Percentiles rank a stretch among this genome's conserved stretches.
These are phyloP conservation scores for Bungarus multicinctus DNA, from an alignment of 2,113 vertebrate genomes.

Conservation along the genomic window DNA sequence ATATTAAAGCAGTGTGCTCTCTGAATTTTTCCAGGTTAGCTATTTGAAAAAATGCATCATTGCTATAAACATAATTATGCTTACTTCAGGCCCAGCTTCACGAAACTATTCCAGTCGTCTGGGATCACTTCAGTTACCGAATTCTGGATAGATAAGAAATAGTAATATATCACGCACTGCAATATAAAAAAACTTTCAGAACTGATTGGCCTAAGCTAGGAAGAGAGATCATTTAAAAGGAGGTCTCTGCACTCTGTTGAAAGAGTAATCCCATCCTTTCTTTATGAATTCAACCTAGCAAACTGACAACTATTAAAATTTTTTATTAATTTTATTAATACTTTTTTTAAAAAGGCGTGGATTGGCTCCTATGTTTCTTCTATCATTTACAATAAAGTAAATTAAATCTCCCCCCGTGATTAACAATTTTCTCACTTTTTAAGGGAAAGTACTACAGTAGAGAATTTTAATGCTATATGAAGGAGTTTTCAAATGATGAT, in stretches of 20 bases:
- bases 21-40: neutral
- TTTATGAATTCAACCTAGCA: neutral
- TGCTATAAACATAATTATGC: constrained; percentile 23
- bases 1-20: neutral
- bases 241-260: neutral
- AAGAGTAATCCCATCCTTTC: neutral
- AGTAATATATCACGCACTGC: neutral
- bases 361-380: neutral
- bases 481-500: neutral
- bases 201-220: neutral
- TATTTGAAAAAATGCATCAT: neutral
- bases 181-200: neutral
- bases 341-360: neutral
- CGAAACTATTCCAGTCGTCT: constrained; percentile 83
- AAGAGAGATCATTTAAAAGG: neutral
- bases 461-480: neutral
- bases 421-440: neutral
- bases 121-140: constrained; percentile 69
- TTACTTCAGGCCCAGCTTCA: constrained; percentile 87
- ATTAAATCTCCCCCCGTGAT: neutral
- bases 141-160: constrained; percentile 55
- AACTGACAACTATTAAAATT: neutral
- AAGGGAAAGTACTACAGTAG: neutral
- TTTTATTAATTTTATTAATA: too few relatives aligned
- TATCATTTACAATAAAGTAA: neutral